Conservation (phyloP, 1,140 invertebrate genomes). For the Drosophila pseudoananassae region DNA sequence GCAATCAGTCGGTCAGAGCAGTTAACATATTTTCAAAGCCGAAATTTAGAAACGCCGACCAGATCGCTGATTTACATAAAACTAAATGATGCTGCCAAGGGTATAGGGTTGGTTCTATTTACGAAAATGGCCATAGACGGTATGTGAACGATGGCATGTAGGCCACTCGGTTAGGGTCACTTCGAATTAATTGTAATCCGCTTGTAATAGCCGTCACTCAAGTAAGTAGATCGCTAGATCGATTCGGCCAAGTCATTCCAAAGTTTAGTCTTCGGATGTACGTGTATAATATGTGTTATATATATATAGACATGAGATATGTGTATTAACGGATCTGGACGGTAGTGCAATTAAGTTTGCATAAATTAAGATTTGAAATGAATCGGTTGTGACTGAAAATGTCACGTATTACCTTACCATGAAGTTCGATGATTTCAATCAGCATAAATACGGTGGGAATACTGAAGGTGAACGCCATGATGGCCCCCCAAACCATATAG, state of each 20-base stretch:
- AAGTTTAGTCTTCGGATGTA: constrained; percentile 43
- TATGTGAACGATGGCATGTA: constrained; percentile 5
- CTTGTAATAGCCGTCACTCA: constrained; percentile 28
- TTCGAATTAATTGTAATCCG: constrained; percentile 31
- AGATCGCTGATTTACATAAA: constrained; percentile 26
- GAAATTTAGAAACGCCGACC: not conserved
- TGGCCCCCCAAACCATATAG: constrained; percentile 23
- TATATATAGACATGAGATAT: not conserved
- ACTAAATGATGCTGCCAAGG: constrained; percentile 13
- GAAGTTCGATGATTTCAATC: constrained; percentile 63
- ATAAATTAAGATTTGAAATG: constrained; percentile 72
- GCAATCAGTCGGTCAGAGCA: constrained; percentile 24
- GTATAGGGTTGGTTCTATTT: constrained; percentile 44
- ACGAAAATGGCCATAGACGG: not conserved
- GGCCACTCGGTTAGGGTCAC: constrained; percentile 31
- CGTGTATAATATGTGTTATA: constrained; percentile 1
- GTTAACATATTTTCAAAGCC: constrained; percentile 32
- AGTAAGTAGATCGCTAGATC: constrained; percentile 18
- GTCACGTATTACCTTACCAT: constrained; percentile 75
- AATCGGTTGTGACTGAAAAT: constrained; percentile 52
- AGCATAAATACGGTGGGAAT: constrained; percentile 46
- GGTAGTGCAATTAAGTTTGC: constrained; percentile 71
- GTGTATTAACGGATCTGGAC: constrained; percentile 60
- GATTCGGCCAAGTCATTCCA: constrained; percentile 55
- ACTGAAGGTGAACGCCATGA: constrained; percentile 49